phyloP scores from a whole-genome alignment of 2,888 invertebrate species.

The Protodeltote pygarga region DNA sequence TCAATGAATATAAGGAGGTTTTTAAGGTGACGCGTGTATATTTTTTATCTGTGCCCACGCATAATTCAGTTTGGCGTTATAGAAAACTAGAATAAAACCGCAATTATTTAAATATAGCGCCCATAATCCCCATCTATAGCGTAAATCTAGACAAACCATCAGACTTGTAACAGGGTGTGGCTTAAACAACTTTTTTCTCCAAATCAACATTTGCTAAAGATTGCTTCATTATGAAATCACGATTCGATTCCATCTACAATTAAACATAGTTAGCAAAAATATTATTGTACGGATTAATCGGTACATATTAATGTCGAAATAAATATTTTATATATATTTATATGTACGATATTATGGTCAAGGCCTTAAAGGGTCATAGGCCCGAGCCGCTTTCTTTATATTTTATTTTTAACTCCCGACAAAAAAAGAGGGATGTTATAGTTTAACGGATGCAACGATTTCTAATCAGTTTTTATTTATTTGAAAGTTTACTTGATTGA shows the following conservation, averaged over 20 bases:
- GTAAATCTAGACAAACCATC: conserved; percentile 24
- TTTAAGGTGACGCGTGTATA: no score
- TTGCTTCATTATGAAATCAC: conserved; percentile 45
- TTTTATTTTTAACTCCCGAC: not conserved
- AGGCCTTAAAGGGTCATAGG: conserved; percentile 40
- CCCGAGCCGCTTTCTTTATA: conserved; percentile 18
- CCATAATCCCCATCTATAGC: conserved; percentile 30
- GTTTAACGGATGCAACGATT: no score
- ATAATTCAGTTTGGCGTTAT: no score
- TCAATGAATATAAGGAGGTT: no score
- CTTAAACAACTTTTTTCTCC: conserved; percentile 22
- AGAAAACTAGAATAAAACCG: conserved; percentile 7
- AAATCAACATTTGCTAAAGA: conserved; percentile 15
- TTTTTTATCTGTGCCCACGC: no score
- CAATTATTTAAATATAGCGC: conserved; percentile 25
- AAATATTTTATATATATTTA: conserved; percentile 48
- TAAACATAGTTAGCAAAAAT: conserved; percentile 61
- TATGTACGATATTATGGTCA: conserved; percentile 52
- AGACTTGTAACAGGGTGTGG: conserved; percentile 31
- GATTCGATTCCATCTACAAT: conserved; percentile 56
- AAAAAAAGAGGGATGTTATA: no score
- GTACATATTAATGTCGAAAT: conserved; percentile 48
- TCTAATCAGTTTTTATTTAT: no score
- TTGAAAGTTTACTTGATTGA: no score
- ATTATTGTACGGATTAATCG: conserved; percentile 60